These are phyloP conservation scores for Epizoanthus stellaris DNA, from an alignment of 92 coral and sea anemone species.

Conservation along the genomic window DNA sequence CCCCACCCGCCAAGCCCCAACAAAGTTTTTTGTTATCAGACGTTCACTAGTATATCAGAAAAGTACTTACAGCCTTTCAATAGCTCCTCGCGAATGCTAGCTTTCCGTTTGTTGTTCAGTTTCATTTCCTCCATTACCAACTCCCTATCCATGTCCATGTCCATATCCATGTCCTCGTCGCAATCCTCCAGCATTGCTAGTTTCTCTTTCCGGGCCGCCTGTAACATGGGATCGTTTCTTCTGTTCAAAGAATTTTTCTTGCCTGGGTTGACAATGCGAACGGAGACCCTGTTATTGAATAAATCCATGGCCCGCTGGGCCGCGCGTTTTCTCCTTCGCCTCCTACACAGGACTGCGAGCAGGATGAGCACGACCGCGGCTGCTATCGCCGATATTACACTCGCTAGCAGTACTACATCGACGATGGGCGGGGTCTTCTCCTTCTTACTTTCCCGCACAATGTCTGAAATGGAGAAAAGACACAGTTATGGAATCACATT, in stretches of 20 bases:
- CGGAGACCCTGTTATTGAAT: constrained; percentile 55
- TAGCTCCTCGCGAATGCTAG: constrained; percentile 58
- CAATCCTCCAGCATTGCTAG: constrained; percentile 44
- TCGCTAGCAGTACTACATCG: constrained; percentile 10
- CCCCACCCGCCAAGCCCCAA: no score
- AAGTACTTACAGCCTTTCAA: constrained; percentile 46
- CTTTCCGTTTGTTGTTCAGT: constrained; percentile 58
- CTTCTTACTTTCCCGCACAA: constrained; percentile 21
- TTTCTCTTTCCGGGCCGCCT: constrained; percentile 58
- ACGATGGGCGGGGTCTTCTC: neutral
- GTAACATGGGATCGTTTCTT: constrained; percentile 59
- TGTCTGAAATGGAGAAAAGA: neutral
- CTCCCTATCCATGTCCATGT: constrained; percentile 43
- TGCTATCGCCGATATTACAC: constrained; percentile 7
- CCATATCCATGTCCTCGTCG: constrained; percentile 45
- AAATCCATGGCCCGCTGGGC: constrained; percentile 49
- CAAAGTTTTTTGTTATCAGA: no score
- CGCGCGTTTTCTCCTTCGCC: constrained; percentile 61
- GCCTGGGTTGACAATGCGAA: constrained; percentile 85
- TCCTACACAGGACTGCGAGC: constrained; percentile 63
- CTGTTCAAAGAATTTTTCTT: constrained; percentile 86
- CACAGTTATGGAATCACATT: neutral
- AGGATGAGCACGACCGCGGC: constrained; percentile 50
- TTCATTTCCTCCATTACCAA: constrained; percentile 41
- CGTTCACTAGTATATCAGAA: no score